Conservation (phyloP, 1,140 invertebrate species). For the Metaphire vulgaris region DNA sequence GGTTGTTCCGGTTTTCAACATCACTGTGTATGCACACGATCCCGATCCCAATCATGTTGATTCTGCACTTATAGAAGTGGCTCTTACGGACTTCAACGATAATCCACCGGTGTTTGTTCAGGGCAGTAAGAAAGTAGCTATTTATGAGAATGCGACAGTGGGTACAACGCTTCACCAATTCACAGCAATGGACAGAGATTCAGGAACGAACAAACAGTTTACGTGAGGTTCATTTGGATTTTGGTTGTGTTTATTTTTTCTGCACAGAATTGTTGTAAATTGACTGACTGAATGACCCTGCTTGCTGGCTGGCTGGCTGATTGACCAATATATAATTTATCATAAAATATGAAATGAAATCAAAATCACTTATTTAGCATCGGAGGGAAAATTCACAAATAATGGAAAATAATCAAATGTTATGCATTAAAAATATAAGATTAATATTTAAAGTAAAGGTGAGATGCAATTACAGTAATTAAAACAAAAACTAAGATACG, state of each 20-base stretch:
- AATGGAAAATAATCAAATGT: too few relatives aligned
- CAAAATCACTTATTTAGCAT: too few relatives aligned
- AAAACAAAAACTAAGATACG: too few relatives aligned
- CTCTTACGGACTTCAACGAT: conserved; percentile 30
- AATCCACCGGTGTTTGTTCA: conserved; percentile 73
- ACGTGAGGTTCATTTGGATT: conserved; percentile 79
- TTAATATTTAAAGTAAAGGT: too few relatives aligned
- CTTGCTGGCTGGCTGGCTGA: too few relatives aligned
- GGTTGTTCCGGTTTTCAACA: conserved; percentile 20
- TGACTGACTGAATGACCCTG: too few relatives aligned
- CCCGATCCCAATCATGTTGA: conserved; percentile 17
- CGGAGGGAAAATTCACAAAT: too few relatives aligned
- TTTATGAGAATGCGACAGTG: conserved; percentile 80
- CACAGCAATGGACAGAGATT: conserved; percentile 86
- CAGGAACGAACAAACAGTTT: conserved; percentile 52
- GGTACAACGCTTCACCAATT: conserved; percentile 86
- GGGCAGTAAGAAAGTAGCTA: conserved; percentile 83
- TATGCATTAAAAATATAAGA: too few relatives aligned
- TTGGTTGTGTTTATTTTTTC: conserved; percentile 90
- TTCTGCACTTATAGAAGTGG: conserved; percentile 20
- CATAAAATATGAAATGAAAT: too few relatives aligned
- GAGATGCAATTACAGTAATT: too few relatives aligned
- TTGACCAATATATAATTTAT: too few relatives aligned
- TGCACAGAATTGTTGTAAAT: conserved; percentile 56
- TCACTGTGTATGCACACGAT: conserved; percentile 29